A percentile compares a stretch with the other conserved stretches of the same genome.
These are phyloP conservation scores for Poecilus cupreus DNA, from an alignment of 2,888 invertebrate species.

Conservation along the genomic window DNA sequence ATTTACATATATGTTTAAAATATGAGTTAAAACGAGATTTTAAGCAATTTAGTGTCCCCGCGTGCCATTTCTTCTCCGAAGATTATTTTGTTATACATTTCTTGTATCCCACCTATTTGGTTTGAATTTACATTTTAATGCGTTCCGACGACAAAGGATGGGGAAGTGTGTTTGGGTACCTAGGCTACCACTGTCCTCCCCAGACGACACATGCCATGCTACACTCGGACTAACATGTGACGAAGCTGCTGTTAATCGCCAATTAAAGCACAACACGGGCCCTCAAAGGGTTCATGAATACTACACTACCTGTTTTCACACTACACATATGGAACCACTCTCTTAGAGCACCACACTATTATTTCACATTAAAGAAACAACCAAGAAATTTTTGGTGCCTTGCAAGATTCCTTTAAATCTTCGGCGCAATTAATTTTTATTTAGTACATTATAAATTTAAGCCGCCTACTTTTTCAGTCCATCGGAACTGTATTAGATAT, in stretches of 20 bases:
- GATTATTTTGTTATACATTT: constrained; percentile 58
- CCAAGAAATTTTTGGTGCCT: too few relatives aligned
- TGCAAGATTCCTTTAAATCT: too few relatives aligned
- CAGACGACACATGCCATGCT: background rate
- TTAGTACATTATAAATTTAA: too few relatives aligned
- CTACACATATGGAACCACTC: constrained; percentile 8
- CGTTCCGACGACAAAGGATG: background rate
- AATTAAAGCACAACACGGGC: constrained; percentile 56
- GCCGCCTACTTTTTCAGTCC: too few relatives aligned
- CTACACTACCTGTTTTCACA: background rate
- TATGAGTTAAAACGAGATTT: constrained; percentile 60
- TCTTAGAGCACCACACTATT: background rate
- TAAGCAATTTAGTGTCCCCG: constrained; percentile 58
- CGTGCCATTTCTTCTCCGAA: constrained; percentile 50
- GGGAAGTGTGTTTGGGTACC: too few relatives aligned
- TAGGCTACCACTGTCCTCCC: too few relatives aligned
- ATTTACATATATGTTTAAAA: constrained; percentile 60
- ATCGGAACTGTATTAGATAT: too few relatives aligned
- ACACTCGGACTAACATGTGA: background rate
- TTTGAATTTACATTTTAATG: constrained; percentile 58
- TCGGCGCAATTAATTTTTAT: too few relatives aligned
- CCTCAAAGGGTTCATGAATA: constrained; percentile 51
- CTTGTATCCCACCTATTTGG: constrained; percentile 59
- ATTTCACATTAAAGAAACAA: constrained; percentile 9
- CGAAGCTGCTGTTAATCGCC: constrained; percentile 53